Percentiles rank a stretch among this genome's conserved stretches.
Evolutionary conservation across 2,888 invertebrate genomes (phyloP).

Genomic region (Idaea dimidiata): DNA sequence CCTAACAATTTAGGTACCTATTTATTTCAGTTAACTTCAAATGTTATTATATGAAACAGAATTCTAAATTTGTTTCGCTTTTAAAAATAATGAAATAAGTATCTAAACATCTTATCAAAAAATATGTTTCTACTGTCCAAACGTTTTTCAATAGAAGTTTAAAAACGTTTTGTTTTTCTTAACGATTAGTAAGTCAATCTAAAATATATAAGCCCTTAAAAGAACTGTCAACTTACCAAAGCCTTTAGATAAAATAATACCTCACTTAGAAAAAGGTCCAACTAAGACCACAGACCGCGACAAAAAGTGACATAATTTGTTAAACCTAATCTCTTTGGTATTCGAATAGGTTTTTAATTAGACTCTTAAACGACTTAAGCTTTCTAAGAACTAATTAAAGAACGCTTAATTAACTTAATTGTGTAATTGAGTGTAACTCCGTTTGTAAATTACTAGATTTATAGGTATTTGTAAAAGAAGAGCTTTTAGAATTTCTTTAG

Average conservation of each 20-base stretch:
- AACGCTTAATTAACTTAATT: background rate
- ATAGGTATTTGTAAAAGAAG: background rate
- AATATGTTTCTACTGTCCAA: too few relatives aligned
- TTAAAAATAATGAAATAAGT: too few relatives aligned
- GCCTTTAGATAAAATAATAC: background rate
- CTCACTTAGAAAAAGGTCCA: background rate
- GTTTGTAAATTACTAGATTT: background rate
- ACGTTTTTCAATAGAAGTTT: too few relatives aligned
- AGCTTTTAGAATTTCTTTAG: background rate
- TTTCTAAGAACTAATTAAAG: background rate
- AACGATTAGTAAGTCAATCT: too few relatives aligned
- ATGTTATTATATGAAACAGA: too few relatives aligned
- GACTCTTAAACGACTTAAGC: background rate
- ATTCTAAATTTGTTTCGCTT: too few relatives aligned
- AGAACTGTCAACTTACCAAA: background rate
- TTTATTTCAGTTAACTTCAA: too few relatives aligned
- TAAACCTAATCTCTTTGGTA: background rate
- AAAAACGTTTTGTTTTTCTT: too few relatives aligned
- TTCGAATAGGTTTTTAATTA: background rate
- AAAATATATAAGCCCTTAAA: too few relatives aligned
- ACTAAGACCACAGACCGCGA: background rate
- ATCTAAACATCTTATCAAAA: too few relatives aligned
- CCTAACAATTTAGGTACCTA: too few relatives aligned
- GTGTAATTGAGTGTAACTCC: background rate
- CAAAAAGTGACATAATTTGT: constrained; percentile 6